Base-by-base conservation (phyloP, 1,140 invertebrate species). In the Achatina immaculata region DNA sequence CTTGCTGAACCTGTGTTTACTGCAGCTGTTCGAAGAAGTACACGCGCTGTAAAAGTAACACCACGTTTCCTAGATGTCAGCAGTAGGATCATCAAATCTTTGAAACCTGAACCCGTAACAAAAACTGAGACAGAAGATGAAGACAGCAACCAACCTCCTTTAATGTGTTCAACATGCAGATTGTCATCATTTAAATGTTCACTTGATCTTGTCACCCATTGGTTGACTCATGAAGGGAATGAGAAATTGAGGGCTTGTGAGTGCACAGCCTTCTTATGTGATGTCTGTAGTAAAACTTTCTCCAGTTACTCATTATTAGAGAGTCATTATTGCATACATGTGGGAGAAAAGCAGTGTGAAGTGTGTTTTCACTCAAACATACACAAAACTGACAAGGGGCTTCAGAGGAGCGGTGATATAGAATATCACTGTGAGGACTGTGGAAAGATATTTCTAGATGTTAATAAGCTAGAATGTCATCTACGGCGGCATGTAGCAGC, bases 141-240 rank as follows among this genome's bases (percentile, higher is more conserved):
- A 43, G 36, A 2, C 28, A 45, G 16, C 21, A 51, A 34, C 36
- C 68, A 71, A 71, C 11, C 58, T n/a, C 68, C 78, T 36, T n/a
- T 69, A 19, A 51, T 69, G 66, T 80, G 78, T 36, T 71, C 78
- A 34, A 40, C 28, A 40, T 78, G 77, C 43, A 72, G 40, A 34
- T 45, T 72, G 14, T 24, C 78, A 43, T 71, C 48, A 28, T 58
- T 40, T 36, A 1, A 24, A 1, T 68, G 21, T 45, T 36, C 38
- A n/a, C 40, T 3, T 24, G 78, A 72, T 7, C 42, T 78, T 69
- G n/a, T 62, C 19, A 34, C 21, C 31, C 77, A 78, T 45, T 80
- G 66, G 78, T 11, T 31, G 2, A n/a, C 38, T 43, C 78, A 80
- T 43, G 28, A 55, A 45, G 66, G 16, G 4, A 69, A 80, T 55